Conservation (phyloP, 2,888 invertebrate species). For the Sphaeridia pumilis region DNA sequence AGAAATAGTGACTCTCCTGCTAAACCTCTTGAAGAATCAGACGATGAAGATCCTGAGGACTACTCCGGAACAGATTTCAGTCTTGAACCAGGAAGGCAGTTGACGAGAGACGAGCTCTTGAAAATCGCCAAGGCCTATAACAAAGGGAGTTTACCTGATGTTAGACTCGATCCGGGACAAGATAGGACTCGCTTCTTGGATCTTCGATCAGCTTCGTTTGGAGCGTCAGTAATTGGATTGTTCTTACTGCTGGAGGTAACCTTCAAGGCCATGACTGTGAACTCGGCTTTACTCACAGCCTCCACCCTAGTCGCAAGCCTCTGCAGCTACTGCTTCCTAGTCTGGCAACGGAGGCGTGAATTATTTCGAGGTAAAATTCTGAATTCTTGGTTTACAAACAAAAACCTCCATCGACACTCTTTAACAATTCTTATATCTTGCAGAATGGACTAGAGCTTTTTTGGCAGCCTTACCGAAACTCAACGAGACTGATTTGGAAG, state of each 20-base stretch:
- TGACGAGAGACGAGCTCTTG: conserved; percentile 5
- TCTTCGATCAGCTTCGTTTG: neutral
- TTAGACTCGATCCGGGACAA: conserved; percentile 18
- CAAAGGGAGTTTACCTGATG: conserved; percentile 19
- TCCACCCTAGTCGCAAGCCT: conserved; percentile 1
- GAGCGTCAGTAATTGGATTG: conserved; percentile 21
- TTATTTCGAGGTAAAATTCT: conserved; percentile 3
- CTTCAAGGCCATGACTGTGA: conserved; percentile 17
- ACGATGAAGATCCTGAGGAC: neutral
- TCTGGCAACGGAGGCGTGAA: neutral
- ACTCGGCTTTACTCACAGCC: conserved; percentile 12
- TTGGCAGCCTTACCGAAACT: conserved; percentile 19
- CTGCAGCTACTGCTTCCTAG: neutral
- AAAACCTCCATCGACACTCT: neutral
- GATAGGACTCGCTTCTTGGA: neutral
- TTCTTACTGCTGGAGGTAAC: conserved; percentile 20
- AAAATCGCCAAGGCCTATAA: conserved; percentile 23
- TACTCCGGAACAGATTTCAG: neutral
- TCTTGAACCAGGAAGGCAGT: conserved; percentile 4
- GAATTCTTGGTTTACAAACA: neutral
- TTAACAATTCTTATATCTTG: neutral
- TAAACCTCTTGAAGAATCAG: no score
- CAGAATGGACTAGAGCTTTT: conserved; percentile 32
- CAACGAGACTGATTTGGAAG: conserved; percentile 1
- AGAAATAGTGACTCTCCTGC: no score